Percentiles rank a stretch among this genome's conserved stretches.
Evolutionary conservation across 2,113 vertebrate genomes (phyloP).

Genomic region (Diphyllodes magnificus): DNA sequence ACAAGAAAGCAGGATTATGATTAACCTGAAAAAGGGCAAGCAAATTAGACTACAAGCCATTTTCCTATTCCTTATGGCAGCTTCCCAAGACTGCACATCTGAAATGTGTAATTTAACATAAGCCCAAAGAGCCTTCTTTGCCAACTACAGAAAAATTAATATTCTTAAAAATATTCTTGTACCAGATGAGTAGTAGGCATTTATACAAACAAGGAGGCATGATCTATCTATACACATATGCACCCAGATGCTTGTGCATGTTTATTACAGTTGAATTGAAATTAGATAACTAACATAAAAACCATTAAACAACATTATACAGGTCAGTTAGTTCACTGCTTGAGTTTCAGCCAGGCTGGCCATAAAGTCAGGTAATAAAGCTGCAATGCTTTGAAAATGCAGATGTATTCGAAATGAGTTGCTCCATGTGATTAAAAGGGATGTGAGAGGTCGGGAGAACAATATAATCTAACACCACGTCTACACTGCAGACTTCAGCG

Average conservation of each 20-base stretch:
- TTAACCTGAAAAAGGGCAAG: conserved; percentile 48
- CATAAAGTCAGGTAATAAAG: conserved; percentile 59
- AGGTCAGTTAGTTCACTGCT: conserved; percentile 45
- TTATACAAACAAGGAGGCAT: conserved; percentile 38
- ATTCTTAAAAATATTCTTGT: background rate
- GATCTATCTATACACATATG: conserved; percentile 2
- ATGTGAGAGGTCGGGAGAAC: conserved; percentile 27
- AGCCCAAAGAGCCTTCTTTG: background rate
- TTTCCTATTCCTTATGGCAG: conserved; percentile 31
- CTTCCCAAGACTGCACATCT: conserved; percentile 17
- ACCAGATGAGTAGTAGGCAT: background rate
- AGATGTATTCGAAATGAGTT: conserved; percentile 38
- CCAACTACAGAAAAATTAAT: conserved; percentile 27
- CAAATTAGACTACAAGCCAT: conserved; percentile 10
- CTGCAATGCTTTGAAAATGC: conserved; percentile 38
- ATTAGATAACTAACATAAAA: conserved; percentile 17
- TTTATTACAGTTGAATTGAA: conserved; percentile 23
- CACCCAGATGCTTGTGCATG: background rate
- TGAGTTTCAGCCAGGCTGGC: conserved; percentile 44
- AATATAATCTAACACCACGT: background rate
- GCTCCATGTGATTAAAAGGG: conserved; percentile 39
- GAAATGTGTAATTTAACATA: conserved; percentile 24
- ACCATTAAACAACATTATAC: conserved; percentile 27
- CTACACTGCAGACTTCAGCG: background rate
- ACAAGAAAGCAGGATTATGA: conserved; percentile 36